Percentiles rank a stretch among this genome's conserved stretches.
phyloP scores from a whole-genome alignment of 2,113 vertebrate species.

The Vidua macroura region DNA sequence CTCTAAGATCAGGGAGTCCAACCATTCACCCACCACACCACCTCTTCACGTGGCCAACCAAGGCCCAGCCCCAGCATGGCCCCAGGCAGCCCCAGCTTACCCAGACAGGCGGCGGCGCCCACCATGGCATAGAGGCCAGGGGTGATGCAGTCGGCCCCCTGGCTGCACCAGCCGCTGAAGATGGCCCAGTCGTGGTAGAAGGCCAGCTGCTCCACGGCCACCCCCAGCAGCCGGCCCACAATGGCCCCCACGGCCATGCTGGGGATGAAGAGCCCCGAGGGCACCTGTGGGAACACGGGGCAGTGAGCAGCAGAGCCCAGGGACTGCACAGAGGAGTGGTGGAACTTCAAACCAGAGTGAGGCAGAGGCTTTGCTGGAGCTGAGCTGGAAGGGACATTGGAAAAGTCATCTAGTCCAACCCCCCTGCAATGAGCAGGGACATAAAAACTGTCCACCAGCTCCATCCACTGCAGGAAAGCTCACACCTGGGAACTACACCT shows the following conservation, averaged over 20 bases:
- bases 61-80: background rate
- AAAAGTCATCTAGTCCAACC: background rate
- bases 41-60: fast-evolving
- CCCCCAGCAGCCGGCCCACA: constrained; percentile 86
- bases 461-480: background rate
- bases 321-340: fast-evolving
- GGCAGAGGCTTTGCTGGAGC: background rate
- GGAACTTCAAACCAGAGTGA: fast-evolving
- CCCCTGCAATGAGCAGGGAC: background rate
- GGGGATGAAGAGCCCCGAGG: constrained; percentile 95
- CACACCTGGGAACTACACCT: background rate
- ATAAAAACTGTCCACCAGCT: background rate
- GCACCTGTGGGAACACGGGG: constrained; percentile 75
- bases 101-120: constrained; percentile 88
- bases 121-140: constrained; percentile 97
- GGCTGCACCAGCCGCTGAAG: constrained; percentile 91
- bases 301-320: background rate
- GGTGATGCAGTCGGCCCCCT: constrained; percentile 89
- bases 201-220: constrained; percentile 91
- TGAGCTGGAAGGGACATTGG: background rate
- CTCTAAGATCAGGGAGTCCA: background rate
- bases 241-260: constrained; percentile 97
- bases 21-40: fast-evolving
- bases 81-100: constrained; percentile 42
- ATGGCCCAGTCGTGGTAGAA: constrained; percentile 87